Conservation (phyloP, 2,797 vertebrate genomes). For the Labeo calbasu region DNA sequence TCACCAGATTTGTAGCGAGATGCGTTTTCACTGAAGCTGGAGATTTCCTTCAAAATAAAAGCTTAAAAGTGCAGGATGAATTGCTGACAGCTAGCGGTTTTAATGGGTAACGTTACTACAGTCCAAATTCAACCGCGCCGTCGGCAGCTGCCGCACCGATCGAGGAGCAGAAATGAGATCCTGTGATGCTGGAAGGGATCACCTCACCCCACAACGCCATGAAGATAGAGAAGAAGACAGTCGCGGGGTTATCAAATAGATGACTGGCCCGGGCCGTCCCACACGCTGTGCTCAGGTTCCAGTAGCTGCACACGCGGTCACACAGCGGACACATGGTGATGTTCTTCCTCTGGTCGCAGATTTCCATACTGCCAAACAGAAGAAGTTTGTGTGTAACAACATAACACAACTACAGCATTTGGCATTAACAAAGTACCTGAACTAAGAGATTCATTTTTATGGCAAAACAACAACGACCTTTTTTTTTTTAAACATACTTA, state of each 20-base stretch:
- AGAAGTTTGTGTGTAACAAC: too few relatives aligned
- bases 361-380: slow-evolving; percentile 87
- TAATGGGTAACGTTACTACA: too few relatives aligned
- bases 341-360: slow-evolving; percentile 90
- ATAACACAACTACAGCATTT: too few relatives aligned
- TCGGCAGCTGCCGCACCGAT: too few relatives aligned
- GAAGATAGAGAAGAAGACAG: slow-evolving; percentile 97
- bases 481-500: not conserved
- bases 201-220: slow-evolving; percentile 97
- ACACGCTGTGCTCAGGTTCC: slow-evolving; percentile 91
- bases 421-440: not conserved
- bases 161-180: not conserved
- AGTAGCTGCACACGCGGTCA: slow-evolving; percentile 93
- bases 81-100: too few relatives aligned
- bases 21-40: too few relatives aligned
- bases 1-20: too few relatives aligned
- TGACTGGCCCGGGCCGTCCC: slow-evolving; percentile 93
- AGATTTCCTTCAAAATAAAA: too few relatives aligned
- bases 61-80: too few relatives aligned
- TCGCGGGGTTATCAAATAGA: slow-evolving; percentile 96
- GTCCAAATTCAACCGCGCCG: too few relatives aligned
- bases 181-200: not conserved
- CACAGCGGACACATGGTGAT: slow-evolving; percentile 98
- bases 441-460: not conserved
- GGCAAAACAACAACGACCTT: not conserved